Evolutionary conservation across 2,888 invertebrate genomes (phyloP), one percentile per base, ranked within the genome.

Genomic region (Pherbina coryleti): DNA sequence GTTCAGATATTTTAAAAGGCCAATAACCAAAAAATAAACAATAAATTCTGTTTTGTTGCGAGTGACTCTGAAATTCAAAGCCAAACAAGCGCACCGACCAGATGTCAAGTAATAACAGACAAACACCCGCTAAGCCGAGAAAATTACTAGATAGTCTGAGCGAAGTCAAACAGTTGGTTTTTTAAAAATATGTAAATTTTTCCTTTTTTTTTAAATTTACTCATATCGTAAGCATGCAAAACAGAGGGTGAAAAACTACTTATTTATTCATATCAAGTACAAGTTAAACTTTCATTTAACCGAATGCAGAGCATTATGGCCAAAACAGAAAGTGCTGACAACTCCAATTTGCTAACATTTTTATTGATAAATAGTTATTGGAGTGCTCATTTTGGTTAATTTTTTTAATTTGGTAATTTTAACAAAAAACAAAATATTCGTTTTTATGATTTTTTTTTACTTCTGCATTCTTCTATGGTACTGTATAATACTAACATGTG

Each of bases 281-380:
- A 69, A 69, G 69, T 28, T 51, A 2, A 69, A 25, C 69, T 69
- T 67, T 66, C 64, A 34, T 31, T 22, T n/a, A 22, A n/a, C 19
- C 55, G n/a, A 22, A 19, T 55, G 9, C 55, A 19, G 55, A 55
- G 8, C 19, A 55, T 28, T 28, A 17, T 17, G 31, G 3, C 64
- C 34, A 55, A 55, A 55, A 55, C 22, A 25, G 31, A n/a, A 31
- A 31, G 64, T 64, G 34, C 64, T 34, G 34, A 64, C 64, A 64
- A 34, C 34, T 34, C 4, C 34, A 31, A 64, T 64, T 25, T 11
- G 28, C 28, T 31, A 14, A 3, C 64, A 55, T 34, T 25, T 28
- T 25, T 28, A 31, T 64, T 14, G 3, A 62, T n/a, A n/a, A n/a
- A n/a, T 62, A 1, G 31, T 31, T 34, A 31, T 31, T 64, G n/a